Evolutionary conservation across 2,113 vertebrate species (phyloP).

Genomic region (Elanoides forficatus): DNA sequence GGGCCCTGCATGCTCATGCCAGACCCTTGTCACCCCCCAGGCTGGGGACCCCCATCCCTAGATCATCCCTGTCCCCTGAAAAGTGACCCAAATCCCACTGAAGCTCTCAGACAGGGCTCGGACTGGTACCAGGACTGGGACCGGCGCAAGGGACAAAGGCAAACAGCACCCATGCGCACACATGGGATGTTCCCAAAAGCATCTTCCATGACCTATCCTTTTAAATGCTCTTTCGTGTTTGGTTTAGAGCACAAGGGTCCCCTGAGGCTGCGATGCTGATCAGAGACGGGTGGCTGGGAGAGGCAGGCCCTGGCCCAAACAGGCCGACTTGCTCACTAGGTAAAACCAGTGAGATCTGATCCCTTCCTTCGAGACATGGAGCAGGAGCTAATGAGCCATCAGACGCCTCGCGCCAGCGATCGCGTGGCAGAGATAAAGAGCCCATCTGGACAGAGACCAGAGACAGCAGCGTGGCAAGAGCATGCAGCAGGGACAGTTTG

Average conservation of each 20-base stretch:
- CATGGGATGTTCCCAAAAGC: background rate
- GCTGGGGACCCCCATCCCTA: background rate
- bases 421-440: background rate
- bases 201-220: rapidly evolving
- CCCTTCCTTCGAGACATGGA: background rate
- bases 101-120: background rate
- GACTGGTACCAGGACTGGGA: rapidly evolving
- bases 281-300: background rate
- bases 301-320: background rate
- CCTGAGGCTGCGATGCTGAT: background rate
- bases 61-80: background rate
- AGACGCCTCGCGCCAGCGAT: rapidly evolving
- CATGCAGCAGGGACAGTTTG: rapidly evolving
- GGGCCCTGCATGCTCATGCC: background rate
- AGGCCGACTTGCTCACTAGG: rapidly evolving
- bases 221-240: too few relatives aligned
- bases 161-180: rapidly evolving
- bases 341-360: background rate
- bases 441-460: background rate
- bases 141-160: background rate
- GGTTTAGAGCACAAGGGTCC: background rate
- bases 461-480: background rate
- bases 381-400: background rate
- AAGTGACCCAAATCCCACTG: background rate
- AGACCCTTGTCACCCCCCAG: background rate